These are phyloP conservation scores for Tetranychus truncatus DNA, from an alignment of 2,888 invertebrate species.

Conservation along the genomic window DNA sequence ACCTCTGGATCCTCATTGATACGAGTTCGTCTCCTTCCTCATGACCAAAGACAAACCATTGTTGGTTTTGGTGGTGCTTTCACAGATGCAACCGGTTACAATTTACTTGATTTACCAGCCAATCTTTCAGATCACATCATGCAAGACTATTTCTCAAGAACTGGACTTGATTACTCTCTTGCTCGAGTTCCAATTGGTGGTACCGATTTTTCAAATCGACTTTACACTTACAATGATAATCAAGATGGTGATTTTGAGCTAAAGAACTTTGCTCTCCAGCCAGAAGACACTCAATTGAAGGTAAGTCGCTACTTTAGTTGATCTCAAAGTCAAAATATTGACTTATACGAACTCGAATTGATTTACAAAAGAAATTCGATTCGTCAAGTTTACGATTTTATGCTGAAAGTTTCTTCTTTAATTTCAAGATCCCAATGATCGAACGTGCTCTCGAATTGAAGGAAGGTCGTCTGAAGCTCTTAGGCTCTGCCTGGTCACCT, in stretches of 20 bases:
- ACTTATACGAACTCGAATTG: too few species aligned
- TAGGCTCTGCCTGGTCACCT: neutral
- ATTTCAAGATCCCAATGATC: constrained; percentile 33
- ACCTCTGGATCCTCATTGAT: neutral
- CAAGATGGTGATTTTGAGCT: neutral
- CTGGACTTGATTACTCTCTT: neutral
- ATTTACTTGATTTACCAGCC: neutral
- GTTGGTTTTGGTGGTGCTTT: constrained; percentile 10
- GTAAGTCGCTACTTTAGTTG: neutral
- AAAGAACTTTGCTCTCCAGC: neutral
- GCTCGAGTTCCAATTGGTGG: constrained; percentile 43
- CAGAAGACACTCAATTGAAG: constrained; percentile 5
- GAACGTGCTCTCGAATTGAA: constrained; percentile 28
- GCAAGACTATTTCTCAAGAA: neutral
- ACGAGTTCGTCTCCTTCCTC: neutral
- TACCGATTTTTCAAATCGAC: constrained; percentile 3
- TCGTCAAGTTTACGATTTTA: too few species aligned
- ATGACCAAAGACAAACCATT: constrained; percentile 1
- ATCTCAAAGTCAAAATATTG: neutral
- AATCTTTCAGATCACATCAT: constrained; percentile 2
- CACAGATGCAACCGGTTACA: neutral
- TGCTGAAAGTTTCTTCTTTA: too few species aligned
- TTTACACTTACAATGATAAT: constrained; percentile 30
- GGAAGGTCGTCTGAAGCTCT: constrained; percentile 26
- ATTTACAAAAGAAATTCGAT: too few species aligned